Conservation (phyloP, 2,797 vertebrate genomes). For the Benthosema pterotum region DNA sequence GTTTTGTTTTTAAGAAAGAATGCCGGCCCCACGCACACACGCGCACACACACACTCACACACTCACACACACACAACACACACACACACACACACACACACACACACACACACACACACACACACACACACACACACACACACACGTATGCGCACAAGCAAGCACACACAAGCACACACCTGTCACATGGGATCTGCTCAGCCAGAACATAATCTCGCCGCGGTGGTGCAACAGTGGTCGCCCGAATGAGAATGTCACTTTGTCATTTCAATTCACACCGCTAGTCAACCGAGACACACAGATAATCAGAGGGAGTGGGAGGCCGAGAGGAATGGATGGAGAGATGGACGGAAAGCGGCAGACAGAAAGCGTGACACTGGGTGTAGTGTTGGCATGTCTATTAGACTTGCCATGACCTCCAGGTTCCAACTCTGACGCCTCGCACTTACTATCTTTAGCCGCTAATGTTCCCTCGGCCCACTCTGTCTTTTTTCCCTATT, state of each 20-base stretch:
- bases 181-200: constrained; percentile 16
- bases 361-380: constrained; percentile 38
- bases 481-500: too few relatives aligned
- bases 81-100: not conserved
- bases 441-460: constrained; percentile 44
- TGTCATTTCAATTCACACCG: constrained; percentile 47
- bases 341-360: constrained; percentile 5
- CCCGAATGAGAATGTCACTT: constrained; percentile 32
- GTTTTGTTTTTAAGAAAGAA: too few relatives aligned
- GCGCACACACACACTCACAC: not conserved
- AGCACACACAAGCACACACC: constrained; percentile 7
- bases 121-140: not conserved
- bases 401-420: constrained; percentile 46
- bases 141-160: not conserved
- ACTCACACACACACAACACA: constrained; percentile 17
- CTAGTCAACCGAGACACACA: constrained; percentile 25
- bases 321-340: constrained; percentile 8
- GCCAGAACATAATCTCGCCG: constrained; percentile 23
- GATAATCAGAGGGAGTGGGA: constrained; percentile 6
- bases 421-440: constrained; percentile 24
- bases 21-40: too few relatives aligned
- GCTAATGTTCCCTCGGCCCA: constrained; percentile 6
- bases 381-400: constrained; percentile 49
- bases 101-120: not conserved
- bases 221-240: constrained; percentile 7